Evolutionary conservation across 2,888 invertebrate species (phyloP), one percentile per base, ranked within the genome.

Genomic region (Caenorhabditis auriculariae): DNA sequence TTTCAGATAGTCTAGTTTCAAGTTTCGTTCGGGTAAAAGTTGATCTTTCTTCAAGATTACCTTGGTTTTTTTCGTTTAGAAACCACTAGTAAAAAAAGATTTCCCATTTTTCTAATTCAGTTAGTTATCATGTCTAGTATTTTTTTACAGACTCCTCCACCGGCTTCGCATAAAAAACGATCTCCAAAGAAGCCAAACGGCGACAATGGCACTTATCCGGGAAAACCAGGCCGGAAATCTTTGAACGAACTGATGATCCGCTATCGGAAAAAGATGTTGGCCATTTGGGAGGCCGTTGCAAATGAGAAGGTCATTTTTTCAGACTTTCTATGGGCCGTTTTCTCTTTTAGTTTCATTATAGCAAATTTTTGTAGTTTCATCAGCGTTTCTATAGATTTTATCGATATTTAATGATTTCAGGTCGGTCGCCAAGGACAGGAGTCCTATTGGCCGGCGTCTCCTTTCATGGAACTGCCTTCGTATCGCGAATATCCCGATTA

Each of bases 391-490:
- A n/a, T n/a, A n/a, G n/a, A n/a, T n/a, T n/a, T n/a, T n/a, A n/a
- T n/a, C n/a, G n/a, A n/a, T n/a, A n/a, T 12, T 7, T 48, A 29
- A 37, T 24, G 3, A 54, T 65, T 58, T 52, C 62, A 83, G 83
- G 42, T 75, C 87, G 88, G 87, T 89, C 74, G 91, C 90, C 0
- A 86, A 47, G 15, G 42, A 21, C 49, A 55, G 38, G 44, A 41
- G 0, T 29, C 17, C 9, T 68, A 95, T 15, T 88, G 90, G 74
- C 90, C 93, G 0, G 90, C 93, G 86, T 85, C 91, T 54, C 87
- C 91, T 74, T 98, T 98, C 82, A 90, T 95, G 90, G 92, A 93
- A 82, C 91, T 94, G 79, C 96, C 98, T 0, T 92, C 92, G 27
- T 90, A 90, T 82, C 92, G 93, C 81, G 85, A 89, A 64, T 94